Base-by-base conservation (phyloP, 1,140 invertebrate genomes). In the Tetramorium parvispinum region DNA sequence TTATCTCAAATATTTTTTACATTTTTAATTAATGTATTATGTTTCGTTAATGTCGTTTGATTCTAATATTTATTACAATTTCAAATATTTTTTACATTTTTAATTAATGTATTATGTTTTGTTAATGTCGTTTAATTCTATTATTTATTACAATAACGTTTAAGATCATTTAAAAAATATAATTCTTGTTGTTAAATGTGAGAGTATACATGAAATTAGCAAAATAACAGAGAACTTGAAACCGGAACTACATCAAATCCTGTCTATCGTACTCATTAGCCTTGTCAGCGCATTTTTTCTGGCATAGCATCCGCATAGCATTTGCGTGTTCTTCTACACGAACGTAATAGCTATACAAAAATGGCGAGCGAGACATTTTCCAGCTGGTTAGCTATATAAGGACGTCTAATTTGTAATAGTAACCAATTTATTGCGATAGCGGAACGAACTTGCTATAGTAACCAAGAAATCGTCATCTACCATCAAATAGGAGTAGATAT, bases 311-410 rank as follows among this genome's bases (percentile, higher is more conserved):
- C 49, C 78, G 68, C 68, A 59, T 59, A 75, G 43, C 79, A 77
- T 87, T 78, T 83, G 61, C 66, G 37, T 85, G 61, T 55, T 85
- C 49, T 59, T 53, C 37, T 65, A 27, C 13, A 27, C 68, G 13
- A 85, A 79, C 85, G 73, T 65, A 71, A 81, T 83, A 73, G 78
- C 51, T 71, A 85, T 27, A 85, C 91, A 85, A 91, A 94, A 93
- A 92, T 87, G 92, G 91, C 85, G 65, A 91, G 79, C 32, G 77
- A 85, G 81, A 89, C 89, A 89, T 92, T 93, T 88, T 88, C 85
- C 85, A 82, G 66, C 71, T 85, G 85, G 68, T 85, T 85, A 40
- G 43, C 85, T 53, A 37, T 66, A 65, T 82, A 87, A 87, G 86
- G 78, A 85, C 81, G 43, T 32, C 70, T 88, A 89, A 91, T 93